Conservation (phyloP, 1,140 invertebrate species). For the Wiebesia pumilae region DNA sequence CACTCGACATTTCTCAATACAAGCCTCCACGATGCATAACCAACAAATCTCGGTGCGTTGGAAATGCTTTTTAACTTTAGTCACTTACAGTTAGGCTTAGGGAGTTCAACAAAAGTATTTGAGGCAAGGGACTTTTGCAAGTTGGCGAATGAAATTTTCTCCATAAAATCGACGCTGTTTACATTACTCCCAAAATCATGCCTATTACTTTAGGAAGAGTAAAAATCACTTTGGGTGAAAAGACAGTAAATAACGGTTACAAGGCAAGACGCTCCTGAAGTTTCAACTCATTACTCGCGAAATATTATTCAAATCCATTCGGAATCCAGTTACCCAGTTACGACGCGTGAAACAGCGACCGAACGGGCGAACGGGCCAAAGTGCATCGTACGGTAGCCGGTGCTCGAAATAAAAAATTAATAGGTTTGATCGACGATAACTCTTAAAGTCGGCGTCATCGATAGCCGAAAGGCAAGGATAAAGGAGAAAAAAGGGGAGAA, state of each 20-base stretch:
- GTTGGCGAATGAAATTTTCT: neutral
- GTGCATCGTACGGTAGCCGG: neutral
- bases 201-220: neutral
- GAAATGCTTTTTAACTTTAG: neutral
- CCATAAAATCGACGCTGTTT: neutral
- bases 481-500: neutral
- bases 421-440: constrained; percentile 29
- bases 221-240: neutral
- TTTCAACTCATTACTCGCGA: neutral
- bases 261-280: neutral
- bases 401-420: neutral
- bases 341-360: neutral
- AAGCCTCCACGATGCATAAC: no score
- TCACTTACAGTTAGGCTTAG: neutral
- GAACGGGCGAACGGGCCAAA: neutral
- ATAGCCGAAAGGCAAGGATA: neutral
- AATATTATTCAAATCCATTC: neutral
- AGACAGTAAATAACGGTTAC: neutral
- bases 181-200: neutral
- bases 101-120: neutral
- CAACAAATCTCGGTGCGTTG: neutral
- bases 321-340: neutral
- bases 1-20: no score
- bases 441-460: neutral
- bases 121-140: neutral